Conservation (phyloP, 2,797 vertebrate species). For the Anomalospiza imberbis region DNA sequence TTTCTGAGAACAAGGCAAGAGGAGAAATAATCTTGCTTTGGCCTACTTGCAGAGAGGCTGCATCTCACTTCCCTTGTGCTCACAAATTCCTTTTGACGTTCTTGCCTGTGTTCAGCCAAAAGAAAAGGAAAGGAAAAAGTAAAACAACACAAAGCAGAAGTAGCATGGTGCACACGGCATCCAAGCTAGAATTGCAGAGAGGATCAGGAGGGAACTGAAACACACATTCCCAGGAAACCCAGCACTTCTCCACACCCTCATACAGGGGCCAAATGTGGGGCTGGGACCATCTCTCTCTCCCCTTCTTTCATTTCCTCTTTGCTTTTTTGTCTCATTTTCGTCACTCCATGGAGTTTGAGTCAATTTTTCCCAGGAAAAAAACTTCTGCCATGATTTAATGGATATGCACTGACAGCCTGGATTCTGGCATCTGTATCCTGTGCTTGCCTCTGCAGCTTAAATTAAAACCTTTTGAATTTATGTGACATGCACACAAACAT, state of each 20-base stretch:
- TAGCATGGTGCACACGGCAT: background rate
- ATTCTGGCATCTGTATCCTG: background rate
- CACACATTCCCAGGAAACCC: background rate
- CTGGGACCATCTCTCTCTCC: background rate
- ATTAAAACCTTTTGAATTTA: background rate
- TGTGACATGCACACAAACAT: background rate
- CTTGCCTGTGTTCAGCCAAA: background rate
- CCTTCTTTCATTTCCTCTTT: background rate
- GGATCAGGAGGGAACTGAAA: background rate
- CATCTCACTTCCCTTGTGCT: background rate
- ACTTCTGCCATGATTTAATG: background rate
- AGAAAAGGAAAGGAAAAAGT: background rate
- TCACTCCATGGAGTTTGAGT: background rate
- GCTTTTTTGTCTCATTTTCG: background rate
- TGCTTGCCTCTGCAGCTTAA: background rate
- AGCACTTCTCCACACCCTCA: background rate
- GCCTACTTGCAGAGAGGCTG: background rate
- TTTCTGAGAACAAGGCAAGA: background rate
- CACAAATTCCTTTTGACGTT: constrained; percentile 19
- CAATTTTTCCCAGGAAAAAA: background rate
- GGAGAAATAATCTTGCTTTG: background rate
- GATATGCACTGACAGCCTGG: background rate
- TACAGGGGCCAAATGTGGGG: background rate
- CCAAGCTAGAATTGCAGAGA: background rate
- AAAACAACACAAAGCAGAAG: background rate